Percentiles rank a stretch among this genome's conserved stretches.
These are phyloP conservation scores for Phaedon cochleariae DNA, from an alignment of 2,888 invertebrate genomes.

Conservation along the genomic window DNA sequence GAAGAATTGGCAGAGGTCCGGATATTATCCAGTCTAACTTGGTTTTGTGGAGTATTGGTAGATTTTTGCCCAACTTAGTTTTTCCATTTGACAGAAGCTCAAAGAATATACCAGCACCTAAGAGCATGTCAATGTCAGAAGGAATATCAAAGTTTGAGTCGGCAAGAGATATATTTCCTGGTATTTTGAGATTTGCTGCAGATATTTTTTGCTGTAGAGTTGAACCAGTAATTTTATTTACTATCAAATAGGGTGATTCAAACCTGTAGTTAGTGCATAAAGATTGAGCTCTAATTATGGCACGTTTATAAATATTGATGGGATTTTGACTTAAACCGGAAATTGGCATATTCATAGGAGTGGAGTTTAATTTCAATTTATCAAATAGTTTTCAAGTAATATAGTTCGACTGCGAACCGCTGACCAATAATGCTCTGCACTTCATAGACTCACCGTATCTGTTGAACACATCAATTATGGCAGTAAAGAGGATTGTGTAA, in stretches of 20 bases:
- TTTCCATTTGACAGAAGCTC: slow-evolving; percentile 8
- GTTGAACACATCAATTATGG: not conserved
- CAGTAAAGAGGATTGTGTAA: not conserved
- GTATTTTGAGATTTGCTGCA: not conserved
- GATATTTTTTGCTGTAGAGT: not conserved
- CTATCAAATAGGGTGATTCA: slow-evolving; percentile 9
- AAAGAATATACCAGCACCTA: slow-evolving; percentile 22
- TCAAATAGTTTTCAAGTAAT: not conserved
- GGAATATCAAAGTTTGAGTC: slow-evolving; percentile 21
- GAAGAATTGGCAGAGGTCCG: too few relatives aligned
- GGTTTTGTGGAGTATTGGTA: not conserved
- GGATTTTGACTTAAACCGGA: not conserved
- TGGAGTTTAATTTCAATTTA: slow-evolving; percentile 1
- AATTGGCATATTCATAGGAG: not conserved
- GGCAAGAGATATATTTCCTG: slow-evolving; percentile 10
- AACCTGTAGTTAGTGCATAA: not conserved
- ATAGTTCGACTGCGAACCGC: slow-evolving; percentile 12
- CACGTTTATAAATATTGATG: not conserved
- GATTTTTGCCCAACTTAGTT: not conserved
- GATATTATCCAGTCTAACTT: not conserved
- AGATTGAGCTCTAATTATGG: not conserved
- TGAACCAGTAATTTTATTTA: slow-evolving; percentile 5
- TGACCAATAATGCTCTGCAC: slow-evolving; percentile 5
- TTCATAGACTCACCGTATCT: not conserved
- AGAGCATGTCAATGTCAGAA: slow-evolving; percentile 15